Conservation (phyloP, 2,888 invertebrate species). For the Andrena flavipes region DNA sequence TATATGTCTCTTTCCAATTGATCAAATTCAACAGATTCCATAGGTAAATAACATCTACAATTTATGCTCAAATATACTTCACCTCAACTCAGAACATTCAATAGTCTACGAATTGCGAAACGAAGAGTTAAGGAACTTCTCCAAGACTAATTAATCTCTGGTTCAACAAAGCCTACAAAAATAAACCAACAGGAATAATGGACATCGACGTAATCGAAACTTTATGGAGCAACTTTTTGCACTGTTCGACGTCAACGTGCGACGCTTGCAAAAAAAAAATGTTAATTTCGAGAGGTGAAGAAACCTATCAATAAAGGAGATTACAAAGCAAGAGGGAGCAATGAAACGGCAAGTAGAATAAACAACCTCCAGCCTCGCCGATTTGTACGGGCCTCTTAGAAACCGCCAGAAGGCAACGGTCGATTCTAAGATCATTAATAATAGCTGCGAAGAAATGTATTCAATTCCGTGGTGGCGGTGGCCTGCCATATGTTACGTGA, state of each 20-base stretch:
- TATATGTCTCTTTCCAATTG: too few relatives aligned
- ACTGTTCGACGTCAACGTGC: neutral
- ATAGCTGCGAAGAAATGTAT: conserved; percentile 32
- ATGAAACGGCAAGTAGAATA: conserved; percentile 20
- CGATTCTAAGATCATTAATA: conserved; percentile 24
- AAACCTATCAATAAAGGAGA: conserved; percentile 34
- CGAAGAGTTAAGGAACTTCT: neutral
- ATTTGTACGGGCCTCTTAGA: neutral
- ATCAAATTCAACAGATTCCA: neutral
- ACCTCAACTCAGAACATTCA: neutral
- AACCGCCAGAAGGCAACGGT: conserved; percentile 15
- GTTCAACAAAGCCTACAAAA: neutral
- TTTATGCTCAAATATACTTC: neutral
- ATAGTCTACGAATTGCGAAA: neutral
- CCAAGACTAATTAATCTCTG: neutral
- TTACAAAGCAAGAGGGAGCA: conserved; percentile 1
- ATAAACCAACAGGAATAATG: neutral
- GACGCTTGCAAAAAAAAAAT: conserved; percentile 10
- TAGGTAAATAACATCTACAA: too few relatives aligned
- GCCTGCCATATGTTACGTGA: conserved; percentile 44
- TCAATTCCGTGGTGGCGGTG: conserved; percentile 21
- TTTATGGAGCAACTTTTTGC: conserved; percentile 6
- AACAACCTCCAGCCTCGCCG: conserved; percentile 11
- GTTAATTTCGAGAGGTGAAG: conserved; percentile 33
- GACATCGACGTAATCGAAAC: neutral